Evolutionary conservation across 2,888 invertebrate species (phyloP).

Genomic region (Habroteleia sp.): DNA sequence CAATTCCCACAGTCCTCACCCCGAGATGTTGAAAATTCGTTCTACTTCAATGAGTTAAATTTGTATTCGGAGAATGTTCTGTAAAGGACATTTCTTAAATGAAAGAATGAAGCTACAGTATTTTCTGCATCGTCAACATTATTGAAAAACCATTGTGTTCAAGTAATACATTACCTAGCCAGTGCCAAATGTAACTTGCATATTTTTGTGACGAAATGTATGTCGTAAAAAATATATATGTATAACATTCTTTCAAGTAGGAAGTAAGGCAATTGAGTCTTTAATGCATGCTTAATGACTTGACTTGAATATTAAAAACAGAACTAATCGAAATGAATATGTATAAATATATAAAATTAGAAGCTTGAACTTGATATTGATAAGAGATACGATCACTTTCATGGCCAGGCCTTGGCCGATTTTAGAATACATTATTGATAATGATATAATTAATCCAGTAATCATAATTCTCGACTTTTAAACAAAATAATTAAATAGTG

Average conservation of each 20-base stretch:
- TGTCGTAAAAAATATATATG: neutral
- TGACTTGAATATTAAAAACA: constrained; percentile 1
- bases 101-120: constrained; percentile 26
- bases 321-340: constrained; percentile 24
- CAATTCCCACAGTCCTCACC: too few relatives aligned
- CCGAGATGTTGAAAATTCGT: too few relatives aligned
- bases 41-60: constrained; percentile 5
- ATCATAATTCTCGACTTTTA: too few relatives aligned
- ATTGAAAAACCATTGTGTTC: constrained; percentile 47
- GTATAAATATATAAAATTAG: constrained; percentile 10
- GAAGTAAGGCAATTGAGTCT: too few relatives aligned
- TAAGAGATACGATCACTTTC: constrained; percentile 37
- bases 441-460: constrained; percentile 4
- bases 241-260: too few relatives aligned
- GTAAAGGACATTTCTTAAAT: constrained; percentile 26
- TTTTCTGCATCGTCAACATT: constrained; percentile 57
- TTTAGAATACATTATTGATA: neutral
- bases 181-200: constrained; percentile 41
- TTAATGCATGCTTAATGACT: neutral
- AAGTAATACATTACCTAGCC: constrained; percentile 23
- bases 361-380: constrained; percentile 35
- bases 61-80: constrained; percentile 31
- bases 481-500: too few relatives aligned
- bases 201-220: neutral
- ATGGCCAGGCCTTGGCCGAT: constrained; percentile 33